Conservation (phyloP, 2,113 vertebrate species). For the Vimba vimba region DNA sequence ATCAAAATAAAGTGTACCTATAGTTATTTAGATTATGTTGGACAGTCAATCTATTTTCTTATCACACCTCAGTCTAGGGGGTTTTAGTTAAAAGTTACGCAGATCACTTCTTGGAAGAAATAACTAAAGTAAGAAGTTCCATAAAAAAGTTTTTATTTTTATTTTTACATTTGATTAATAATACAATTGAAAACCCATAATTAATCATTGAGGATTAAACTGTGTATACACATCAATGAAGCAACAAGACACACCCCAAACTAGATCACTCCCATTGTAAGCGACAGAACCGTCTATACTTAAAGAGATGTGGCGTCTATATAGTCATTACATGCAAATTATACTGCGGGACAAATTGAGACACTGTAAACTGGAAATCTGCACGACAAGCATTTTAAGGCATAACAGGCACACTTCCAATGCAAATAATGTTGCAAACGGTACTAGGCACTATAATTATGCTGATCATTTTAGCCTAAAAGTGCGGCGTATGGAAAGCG, state of each 20-base stretch:
- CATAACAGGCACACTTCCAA: not conserved
- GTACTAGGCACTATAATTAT: not conserved
- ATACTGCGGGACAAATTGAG: not conserved
- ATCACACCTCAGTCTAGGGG: not conserved
- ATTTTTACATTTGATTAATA: no score
- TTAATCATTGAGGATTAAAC: not conserved
- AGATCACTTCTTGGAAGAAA: not conserved
- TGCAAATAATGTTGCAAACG: not conserved
- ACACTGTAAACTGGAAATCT: not conserved
- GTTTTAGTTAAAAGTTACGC: no score
- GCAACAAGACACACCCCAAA: not conserved
- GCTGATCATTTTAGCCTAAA: constrained; percentile 16
- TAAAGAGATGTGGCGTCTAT: not conserved
- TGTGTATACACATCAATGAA: not conserved
- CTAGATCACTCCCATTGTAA: not conserved
- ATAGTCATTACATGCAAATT: not conserved
- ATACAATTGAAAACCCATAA: no score
- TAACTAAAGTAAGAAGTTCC: no score
- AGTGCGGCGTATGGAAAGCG: not conserved
- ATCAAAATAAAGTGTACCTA: no score
- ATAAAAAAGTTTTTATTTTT: no score
- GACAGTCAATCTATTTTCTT: not conserved
- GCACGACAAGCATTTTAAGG: not conserved
- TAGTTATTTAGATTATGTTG: not conserved
- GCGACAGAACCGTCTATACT: not conserved